A percentile compares a stretch with the other conserved stretches of the same genome.
phyloP scores from a whole-genome alignment of 1,140 invertebrate genomes.

The Polyergus mexicanus region DNA sequence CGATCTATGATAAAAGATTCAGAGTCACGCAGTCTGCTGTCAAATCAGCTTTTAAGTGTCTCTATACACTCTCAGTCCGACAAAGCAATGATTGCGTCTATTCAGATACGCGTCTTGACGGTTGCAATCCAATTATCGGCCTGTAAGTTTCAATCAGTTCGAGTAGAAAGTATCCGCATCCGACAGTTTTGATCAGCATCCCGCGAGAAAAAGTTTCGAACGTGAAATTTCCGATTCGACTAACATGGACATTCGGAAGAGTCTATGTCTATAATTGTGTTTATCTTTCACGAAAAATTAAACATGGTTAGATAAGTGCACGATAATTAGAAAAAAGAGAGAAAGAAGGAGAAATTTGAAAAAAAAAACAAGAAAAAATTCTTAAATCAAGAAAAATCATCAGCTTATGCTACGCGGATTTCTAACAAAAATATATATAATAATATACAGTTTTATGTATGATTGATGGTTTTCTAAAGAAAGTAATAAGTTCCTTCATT shows the following conservation, averaged over 20 bases:
- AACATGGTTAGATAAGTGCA: not conserved
- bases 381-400: not conserved
- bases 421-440: not conserved
- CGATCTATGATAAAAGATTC: not conserved
- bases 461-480: not conserved
- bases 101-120: not conserved
- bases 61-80: not conserved
- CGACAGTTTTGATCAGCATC: slow-evolving; percentile 50
- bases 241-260: slow-evolving; percentile 15
- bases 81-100: slow-evolving; percentile 47
- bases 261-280: not conserved
- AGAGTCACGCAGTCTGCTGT: not conserved
- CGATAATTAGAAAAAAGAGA: not conserved
- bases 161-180: slow-evolving; percentile 45
- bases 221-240: slow-evolving; percentile 33
- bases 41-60: slow-evolving; percentile 1
- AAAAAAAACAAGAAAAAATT: not conserved
- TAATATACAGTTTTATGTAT: not conserved
- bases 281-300: not conserved
- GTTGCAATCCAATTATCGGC: slow-evolving; percentile 52
- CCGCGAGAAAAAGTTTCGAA: slow-evolving; percentile 34
- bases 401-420: not conserved
- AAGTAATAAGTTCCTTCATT: not conserved
- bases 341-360: not conserved
- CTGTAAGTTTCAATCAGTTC: slow-evolving; percentile 57